A percentile compares a stretch with the other conserved stretches of the same genome.
Evolutionary conservation across 1,140 invertebrate genomes (phyloP).

Genomic region (Bilobella aurantiaca): DNA sequence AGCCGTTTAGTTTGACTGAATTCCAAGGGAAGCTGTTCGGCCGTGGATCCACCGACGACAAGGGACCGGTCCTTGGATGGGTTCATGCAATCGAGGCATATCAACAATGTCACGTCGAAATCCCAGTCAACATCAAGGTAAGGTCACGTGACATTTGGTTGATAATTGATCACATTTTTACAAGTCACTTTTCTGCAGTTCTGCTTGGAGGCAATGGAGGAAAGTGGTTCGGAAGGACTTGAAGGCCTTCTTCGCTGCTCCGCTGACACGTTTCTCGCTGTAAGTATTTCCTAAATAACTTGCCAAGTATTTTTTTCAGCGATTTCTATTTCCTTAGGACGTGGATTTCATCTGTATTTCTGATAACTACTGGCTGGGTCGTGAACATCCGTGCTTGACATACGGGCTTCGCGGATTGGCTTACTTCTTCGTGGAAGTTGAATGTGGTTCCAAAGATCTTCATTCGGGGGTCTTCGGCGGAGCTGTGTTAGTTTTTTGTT

Average conservation of each 20-base stretch:
- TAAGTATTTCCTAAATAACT: constrained; percentile 11
- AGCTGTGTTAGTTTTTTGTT: constrained; percentile 49
- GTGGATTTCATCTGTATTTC: constrained; percentile 95
- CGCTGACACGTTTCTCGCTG: constrained; percentile 53
- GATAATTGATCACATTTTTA: neutral
- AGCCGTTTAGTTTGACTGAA: constrained; percentile 83
- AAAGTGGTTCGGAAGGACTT: constrained; percentile 87
- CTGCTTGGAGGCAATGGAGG: constrained; percentile 97
- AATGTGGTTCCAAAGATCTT: constrained; percentile 80
- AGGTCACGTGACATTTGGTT: neutral
- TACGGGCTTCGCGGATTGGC: constrained; percentile 90
- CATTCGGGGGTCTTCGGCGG: constrained; percentile 94
- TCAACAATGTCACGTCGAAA: constrained; percentile 54
- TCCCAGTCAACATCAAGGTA: constrained; percentile 89
- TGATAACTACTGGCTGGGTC: constrained; percentile 98
- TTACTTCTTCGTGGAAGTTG: constrained; percentile 83
- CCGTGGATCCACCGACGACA: constrained; percentile 71
- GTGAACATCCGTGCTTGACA: constrained; percentile 89
- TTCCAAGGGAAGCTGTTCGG: constrained; percentile 85
- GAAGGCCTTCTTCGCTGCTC: constrained; percentile 60
- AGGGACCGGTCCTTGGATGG: constrained; percentile 87
- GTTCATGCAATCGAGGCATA: constrained; percentile 84
- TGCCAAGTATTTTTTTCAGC: neutral
- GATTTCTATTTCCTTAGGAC: constrained; percentile 40
- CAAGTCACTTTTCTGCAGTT: constrained; percentile 52